Evolutionary conservation across 2,888 invertebrate species (phyloP).

Genomic region (Blastobasis lacticolella): DNA sequence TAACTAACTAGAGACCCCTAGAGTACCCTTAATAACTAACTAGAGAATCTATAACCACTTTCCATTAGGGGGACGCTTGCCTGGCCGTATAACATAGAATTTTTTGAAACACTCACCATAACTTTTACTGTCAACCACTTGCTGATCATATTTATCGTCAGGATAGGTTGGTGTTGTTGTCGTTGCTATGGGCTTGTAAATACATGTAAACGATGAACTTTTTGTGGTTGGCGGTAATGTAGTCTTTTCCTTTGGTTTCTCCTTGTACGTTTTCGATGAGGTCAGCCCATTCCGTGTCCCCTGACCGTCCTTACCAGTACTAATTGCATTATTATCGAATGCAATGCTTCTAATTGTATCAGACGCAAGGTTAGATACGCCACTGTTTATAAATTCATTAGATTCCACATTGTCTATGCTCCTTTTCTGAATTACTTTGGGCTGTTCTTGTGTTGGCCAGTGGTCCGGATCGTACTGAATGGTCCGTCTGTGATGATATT

Average conservation of each 20-base stretch:
- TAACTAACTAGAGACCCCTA: too few relatives aligned
- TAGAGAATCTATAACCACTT: too few relatives aligned
- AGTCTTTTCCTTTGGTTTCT: conserved; percentile 32
- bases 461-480: conserved; percentile 54
- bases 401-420: conserved; percentile 40
- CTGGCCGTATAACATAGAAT: too few relatives aligned
- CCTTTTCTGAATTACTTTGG: conserved; percentile 42
- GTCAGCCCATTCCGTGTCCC: conserved; percentile 31
- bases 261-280: conserved; percentile 38
- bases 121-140: conserved; percentile 49
- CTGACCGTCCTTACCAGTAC: conserved; percentile 31
- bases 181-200: conserved; percentile 45
- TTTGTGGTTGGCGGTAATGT: conserved; percentile 36
- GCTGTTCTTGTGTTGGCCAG: conserved; percentile 33
- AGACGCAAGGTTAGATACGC: conserved; percentile 22
- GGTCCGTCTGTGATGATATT: conserved; percentile 62
- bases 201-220: conserved; percentile 46
- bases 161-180: conserved; percentile 44
- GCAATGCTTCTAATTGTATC: conserved; percentile 29
- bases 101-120: conserved; percentile 36
- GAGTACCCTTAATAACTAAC: too few relatives aligned
- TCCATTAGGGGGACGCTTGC: too few relatives aligned
- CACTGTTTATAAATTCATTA: conserved; percentile 31
- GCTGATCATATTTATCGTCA: conserved; percentile 49
- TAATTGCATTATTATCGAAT: conserved; percentile 32